Evolutionary conservation across 2,113 vertebrate species (phyloP).

Genomic region (Mastomys coucha): DNA sequence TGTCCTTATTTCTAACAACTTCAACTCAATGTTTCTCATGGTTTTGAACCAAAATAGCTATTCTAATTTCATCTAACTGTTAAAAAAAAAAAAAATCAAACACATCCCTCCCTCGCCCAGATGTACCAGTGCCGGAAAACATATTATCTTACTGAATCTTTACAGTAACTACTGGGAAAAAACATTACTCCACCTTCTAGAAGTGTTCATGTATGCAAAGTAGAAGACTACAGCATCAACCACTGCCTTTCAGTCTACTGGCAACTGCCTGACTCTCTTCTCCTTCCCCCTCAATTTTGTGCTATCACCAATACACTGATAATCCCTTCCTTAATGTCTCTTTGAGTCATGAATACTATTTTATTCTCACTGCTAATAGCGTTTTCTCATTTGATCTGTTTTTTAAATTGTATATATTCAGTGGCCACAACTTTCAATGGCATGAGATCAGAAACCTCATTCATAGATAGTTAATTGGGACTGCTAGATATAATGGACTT

Average conservation of each 20-base stretch:
- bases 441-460: background rate
- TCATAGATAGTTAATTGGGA: background rate
- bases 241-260: background rate
- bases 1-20: conserved; percentile 10
- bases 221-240: background rate
- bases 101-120: background rate
- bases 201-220: background rate
- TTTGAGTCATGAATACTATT: background rate
- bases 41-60: background rate
- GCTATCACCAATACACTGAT: background rate
- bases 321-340: background rate
- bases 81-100: conserved; percentile 35
- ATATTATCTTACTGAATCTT: conserved; percentile 24
- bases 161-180: background rate
- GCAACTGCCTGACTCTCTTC: background rate
- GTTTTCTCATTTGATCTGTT: background rate
- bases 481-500: background rate
- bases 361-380: background rate
- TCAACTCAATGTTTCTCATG: background rate
- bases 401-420: background rate
- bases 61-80: conserved; percentile 14
- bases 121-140: background rate
- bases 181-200: background rate
- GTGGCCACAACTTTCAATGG: background rate
- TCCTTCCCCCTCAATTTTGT: background rate